Evolutionary conservation across 2,113 vertebrate species (phyloP), one percentile per base, ranked within the genome.

Genomic region (Amazona guildingii): DNA sequence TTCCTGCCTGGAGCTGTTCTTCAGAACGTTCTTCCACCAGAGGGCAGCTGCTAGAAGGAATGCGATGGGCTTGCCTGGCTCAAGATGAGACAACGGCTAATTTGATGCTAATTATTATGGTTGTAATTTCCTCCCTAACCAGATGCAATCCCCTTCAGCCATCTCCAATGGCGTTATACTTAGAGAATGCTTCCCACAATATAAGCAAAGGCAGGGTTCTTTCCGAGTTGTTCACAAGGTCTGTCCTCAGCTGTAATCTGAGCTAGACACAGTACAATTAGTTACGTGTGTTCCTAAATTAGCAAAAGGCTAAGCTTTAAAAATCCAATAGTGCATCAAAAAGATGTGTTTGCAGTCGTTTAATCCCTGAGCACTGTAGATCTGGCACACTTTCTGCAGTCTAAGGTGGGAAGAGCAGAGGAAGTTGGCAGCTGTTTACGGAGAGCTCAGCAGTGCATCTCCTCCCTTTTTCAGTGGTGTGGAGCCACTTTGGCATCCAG

Each of bases 81-180:
- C 54, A 6, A 54, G 70, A 75, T 73, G 70, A 94, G 75, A 88
- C 31, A 77, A 28, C 31, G 46, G 33, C 75, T 91, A 86, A 92
- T 94, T 88, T 48, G 64, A 75, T 82, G 76, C 55, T 93, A 94
- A 89, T 95, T 94, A 76, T 72, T 87, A 11, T 44, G n/a, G n/a
- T 87, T 90, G 75, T 76, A 88, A 91, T 92, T 94, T 96, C 75
- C 77, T 90, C 46, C 48, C 48, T 79, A 86, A 92, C 31, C 64
- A 86, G 73, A 78, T 67, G 52, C 74, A 87, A 69, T 54, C 66
- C 63, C 79, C 64, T 81, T 90, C 90, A 95, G 67, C 59, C 77
- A 63, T 70, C 68, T 94, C 64, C 67, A 67, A 3, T 51, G 82
- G 54, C 13, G 4, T 88, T 88, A 63, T 2, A 4, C 37, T 83